A percentile compares a stretch with the other conserved stretches of the same genome.
phyloP scores from a whole-genome alignment of 2,113 vertebrate genomes.

The Pseudopodoces humilis region DNA sequence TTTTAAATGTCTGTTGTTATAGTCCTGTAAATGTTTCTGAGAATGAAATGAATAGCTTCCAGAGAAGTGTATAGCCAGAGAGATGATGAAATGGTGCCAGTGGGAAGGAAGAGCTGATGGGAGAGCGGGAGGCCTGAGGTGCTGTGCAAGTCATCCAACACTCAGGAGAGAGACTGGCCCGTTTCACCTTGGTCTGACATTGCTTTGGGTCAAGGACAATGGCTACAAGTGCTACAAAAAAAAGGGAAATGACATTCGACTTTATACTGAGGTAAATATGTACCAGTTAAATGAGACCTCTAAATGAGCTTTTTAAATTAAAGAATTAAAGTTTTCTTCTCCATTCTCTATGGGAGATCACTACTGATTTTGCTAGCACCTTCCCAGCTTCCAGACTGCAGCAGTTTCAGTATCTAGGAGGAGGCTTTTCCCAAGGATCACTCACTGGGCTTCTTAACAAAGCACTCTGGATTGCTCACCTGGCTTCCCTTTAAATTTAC shows the following conservation, averaged over 20 bases:
- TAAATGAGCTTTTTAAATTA: not conserved
- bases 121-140: not conserved
- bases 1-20: constrained; percentile 61
- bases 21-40: constrained; percentile 52
- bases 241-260: not conserved
- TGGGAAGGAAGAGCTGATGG: not conserved
- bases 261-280: not conserved
- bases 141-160: not conserved
- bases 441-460: not conserved
- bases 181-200: not conserved
- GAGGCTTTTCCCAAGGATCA: not conserved
- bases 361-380: not conserved
- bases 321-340: not conserved
- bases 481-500: constrained; percentile 55
- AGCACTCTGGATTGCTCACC: not conserved
- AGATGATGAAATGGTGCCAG: not conserved
- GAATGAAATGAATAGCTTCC: constrained; percentile 1
- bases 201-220: not conserved
- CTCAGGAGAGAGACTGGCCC: not conserved
- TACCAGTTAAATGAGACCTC: not conserved
- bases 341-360: not conserved
- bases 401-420: not conserved
- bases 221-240: not conserved
- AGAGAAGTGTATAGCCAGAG: constrained; percentile 1
- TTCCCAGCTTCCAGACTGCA: not conserved